Conservation (phyloP, 92 coral and sea anemone genomes). For the Actinostola sp. region DNA sequence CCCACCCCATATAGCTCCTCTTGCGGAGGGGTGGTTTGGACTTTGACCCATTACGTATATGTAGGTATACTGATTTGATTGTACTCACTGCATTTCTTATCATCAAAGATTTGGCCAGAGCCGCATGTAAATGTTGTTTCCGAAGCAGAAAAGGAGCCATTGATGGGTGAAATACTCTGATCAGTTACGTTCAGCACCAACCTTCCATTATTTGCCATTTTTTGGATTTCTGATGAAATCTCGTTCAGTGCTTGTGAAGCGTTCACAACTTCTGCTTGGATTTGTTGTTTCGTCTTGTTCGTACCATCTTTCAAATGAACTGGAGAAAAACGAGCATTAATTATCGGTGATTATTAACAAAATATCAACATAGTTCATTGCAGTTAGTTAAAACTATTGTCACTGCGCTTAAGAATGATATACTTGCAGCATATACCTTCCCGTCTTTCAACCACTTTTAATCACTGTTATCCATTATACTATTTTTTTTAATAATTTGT, state of each 20-base stretch:
- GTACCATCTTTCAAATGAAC: slow-evolving; percentile 1
- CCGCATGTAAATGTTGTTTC: slow-evolving; percentile 2
- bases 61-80: neutral
- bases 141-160: slow-evolving; percentile 4
- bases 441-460: too few species aligned
- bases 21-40: neutral
- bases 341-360: neutral
- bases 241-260: slow-evolving; percentile 1
- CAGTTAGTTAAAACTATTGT: too few species aligned
- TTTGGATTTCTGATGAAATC: neutral
- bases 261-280: neutral
- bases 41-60: neutral
- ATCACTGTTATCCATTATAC: too few species aligned
- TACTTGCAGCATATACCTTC: too few species aligned
- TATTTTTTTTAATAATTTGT: too few species aligned
- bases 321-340: neutral
- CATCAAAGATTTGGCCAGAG: slow-evolving; percentile 2
- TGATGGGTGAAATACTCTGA: neutral
- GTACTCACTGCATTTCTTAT: slow-evolving; percentile 17
- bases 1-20: neutral
- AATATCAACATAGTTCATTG: too few species aligned
- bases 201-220: slow-evolving; percentile 8
- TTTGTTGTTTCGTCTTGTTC: slow-evolving; percentile 1
- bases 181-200: slow-evolving; percentile 14
- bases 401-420: too few species aligned